Evolutionary conservation across 1,140 invertebrate genomes (phyloP).

Genomic region (Achatina immaculata): DNA sequence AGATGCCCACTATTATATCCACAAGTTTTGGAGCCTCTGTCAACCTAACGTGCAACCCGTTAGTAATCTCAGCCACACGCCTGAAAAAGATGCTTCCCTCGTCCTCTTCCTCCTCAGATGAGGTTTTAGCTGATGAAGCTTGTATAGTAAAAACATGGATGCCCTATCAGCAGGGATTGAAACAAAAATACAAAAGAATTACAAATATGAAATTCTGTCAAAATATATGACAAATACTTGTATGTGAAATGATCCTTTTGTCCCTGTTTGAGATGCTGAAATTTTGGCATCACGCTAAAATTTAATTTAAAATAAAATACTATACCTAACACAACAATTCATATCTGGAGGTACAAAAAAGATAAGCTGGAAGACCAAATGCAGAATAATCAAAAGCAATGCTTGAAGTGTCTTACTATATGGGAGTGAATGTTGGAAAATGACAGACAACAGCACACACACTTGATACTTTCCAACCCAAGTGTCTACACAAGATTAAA

Average conservation of each 20-base stretch:
- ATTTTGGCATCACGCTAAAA: too few relatives aligned
- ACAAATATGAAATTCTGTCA: neutral
- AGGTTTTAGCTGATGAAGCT: constrained; percentile 16
- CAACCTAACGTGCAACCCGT: constrained; percentile 8
- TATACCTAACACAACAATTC: too few relatives aligned
- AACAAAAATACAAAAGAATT: neutral
- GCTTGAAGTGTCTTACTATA: too few relatives aligned
- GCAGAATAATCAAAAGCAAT: too few relatives aligned
- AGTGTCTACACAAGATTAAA: too few relatives aligned
- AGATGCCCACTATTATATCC: constrained; percentile 30
- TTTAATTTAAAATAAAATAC: too few relatives aligned
- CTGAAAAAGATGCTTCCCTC: constrained; percentile 29
- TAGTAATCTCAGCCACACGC: constrained; percentile 22
- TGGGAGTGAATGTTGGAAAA: too few relatives aligned
- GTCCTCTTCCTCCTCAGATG: constrained; percentile 23
- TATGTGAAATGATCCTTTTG: neutral
- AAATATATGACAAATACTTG: neutral
- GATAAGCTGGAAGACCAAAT: too few relatives aligned
- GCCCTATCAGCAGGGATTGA: constrained; percentile 20
- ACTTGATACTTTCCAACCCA: too few relatives aligned
- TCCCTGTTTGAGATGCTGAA: too few relatives aligned
- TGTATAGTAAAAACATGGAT: constrained; percentile 41
- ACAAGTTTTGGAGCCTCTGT: constrained; percentile 22
- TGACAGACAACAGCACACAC: too few relatives aligned
- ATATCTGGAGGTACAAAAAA: too few relatives aligned